Evolutionary conservation across 2,888 invertebrate genomes (phyloP).

Genomic region (Junonia oenone): DNA sequence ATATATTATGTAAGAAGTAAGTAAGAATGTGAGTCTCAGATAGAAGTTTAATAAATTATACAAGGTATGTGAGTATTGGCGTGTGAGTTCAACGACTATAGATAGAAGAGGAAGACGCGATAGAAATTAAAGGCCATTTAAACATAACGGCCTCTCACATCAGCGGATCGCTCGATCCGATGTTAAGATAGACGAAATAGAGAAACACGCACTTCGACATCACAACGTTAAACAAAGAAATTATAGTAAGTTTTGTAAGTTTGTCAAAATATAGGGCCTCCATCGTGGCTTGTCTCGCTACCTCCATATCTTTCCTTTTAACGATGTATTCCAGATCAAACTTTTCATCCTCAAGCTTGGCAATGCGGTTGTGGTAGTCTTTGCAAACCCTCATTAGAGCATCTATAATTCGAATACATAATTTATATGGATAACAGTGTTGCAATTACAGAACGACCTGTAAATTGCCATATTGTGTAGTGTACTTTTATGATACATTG

Average conservation of each 20-base stretch:
- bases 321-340: conserved; percentile 99
- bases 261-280: conserved; percentile 57
- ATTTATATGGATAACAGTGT: conserved; percentile 44
- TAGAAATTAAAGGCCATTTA: conserved; percentile 45
- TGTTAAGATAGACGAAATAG: conserved; percentile 62
- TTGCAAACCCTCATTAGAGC: conserved; percentile 86
- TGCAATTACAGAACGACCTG: conserved; percentile 34
- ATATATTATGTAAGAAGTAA: conserved; percentile 44
- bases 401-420: conserved; percentile 82
- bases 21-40: conserved; percentile 59
- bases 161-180: conserved; percentile 49
- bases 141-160: conserved; percentile 43
- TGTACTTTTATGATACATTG: conserved; percentile 27
- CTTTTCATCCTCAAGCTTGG: conserved; percentile 94
- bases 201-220: conserved; percentile 68
- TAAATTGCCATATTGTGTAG: conserved; percentile 44
- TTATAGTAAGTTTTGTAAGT: conserved; percentile 68
- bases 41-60: conserved; percentile 43
- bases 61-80: conserved; percentile 57
- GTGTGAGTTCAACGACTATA: conserved; percentile 54
- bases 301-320: conserved; percentile 99
- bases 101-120: conserved; percentile 60
- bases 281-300: conserved; percentile 79
- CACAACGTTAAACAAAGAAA: conserved; percentile 54
- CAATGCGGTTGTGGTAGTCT: conserved; percentile 93